A percentile compares a stretch with the other conserved stretches of the same genome.
phyloP scores from a whole-genome alignment of 2,113 vertebrate genomes.

The Austrofundulus limnaeus region DNA sequence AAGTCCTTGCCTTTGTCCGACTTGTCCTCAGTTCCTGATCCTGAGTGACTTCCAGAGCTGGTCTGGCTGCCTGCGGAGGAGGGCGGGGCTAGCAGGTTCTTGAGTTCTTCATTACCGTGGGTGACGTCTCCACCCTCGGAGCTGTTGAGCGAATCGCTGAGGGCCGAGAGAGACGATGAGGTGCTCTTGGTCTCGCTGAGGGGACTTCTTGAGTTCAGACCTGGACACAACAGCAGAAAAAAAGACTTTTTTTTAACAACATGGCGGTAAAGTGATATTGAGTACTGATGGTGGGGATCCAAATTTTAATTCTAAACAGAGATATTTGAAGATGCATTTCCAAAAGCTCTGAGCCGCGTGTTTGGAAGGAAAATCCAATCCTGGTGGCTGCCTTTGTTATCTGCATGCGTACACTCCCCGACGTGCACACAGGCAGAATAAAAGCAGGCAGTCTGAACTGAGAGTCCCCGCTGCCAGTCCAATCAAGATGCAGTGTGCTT shows the following conservation, averaged over 20 bases:
- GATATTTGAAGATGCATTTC: slow-evolving; percentile 1
- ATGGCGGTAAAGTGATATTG: background rate
- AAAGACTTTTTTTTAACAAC: no score
- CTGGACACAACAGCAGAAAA: slow-evolving; percentile 40
- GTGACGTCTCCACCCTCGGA: slow-evolving; percentile 89
- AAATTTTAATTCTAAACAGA: no score
- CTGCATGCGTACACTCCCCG: background rate
- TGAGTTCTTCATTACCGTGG: slow-evolving; percentile 86
- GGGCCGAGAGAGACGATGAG: slow-evolving; percentile 93
- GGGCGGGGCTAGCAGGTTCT: slow-evolving; percentile 90
- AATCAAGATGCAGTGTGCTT: slow-evolving; percentile 71
- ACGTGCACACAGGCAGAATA: slow-evolving; percentile 21
- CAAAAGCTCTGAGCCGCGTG: background rate
- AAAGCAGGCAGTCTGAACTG: slow-evolving; percentile 39
- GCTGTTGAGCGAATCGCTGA: slow-evolving; percentile 96
- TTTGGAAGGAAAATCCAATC: background rate
- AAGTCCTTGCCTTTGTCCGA: slow-evolving; percentile 89
- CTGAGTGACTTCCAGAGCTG: slow-evolving; percentile 85
- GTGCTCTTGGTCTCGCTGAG: slow-evolving; percentile 87
- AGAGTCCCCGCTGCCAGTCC: slow-evolving; percentile 64
- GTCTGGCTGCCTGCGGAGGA: slow-evolving; percentile 89
- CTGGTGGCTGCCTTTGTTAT: slow-evolving; percentile 1
- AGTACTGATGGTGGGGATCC: no score
- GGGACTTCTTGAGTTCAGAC: slow-evolving; percentile 88
- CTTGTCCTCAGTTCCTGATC: slow-evolving; percentile 90